Percentiles rank a stretch among this genome's conserved stretches.
phyloP scores from a whole-genome alignment of 2,797 vertebrate species.

The Catamblyrhynchus diadema region DNA sequence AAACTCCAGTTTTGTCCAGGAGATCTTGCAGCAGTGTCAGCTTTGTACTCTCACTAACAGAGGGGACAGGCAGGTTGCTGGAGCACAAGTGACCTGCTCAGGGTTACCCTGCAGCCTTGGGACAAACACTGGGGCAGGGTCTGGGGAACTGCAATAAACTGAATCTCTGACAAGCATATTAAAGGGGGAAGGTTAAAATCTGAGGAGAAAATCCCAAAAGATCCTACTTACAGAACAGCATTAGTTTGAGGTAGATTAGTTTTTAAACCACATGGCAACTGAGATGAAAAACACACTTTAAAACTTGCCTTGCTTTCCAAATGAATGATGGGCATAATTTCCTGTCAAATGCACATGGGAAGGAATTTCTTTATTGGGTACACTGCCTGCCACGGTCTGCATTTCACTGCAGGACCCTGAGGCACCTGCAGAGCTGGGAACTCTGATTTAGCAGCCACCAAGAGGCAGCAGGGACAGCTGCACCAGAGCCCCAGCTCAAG shows the following conservation, averaged over 20 bases:
- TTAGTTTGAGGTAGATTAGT: neutral
- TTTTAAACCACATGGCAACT: neutral
- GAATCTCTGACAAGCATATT: neutral
- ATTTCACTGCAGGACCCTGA: neutral
- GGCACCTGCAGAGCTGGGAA: neutral
- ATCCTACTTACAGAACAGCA: neutral
- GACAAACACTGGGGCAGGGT: neutral
- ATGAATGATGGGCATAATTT: slow-evolving; percentile 22
- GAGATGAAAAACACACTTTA: neutral
- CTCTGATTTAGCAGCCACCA: neutral
- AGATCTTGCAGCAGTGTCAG: neutral
- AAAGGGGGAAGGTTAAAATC: neutral
- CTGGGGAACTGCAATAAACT: neutral
- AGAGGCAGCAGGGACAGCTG: neutral
- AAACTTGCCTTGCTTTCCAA: neutral
- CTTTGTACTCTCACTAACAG: neutral
- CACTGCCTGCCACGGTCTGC: neutral
- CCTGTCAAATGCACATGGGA: neutral
- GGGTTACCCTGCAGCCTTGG: neutral
- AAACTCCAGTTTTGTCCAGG: neutral
- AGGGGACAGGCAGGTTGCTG: neutral
- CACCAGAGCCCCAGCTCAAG: neutral
- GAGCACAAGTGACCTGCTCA: neutral
- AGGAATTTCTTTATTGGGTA: neutral
- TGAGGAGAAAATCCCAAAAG: neutral